These are phyloP conservation scores for Alviniconcha marisindica DNA, from an alignment of 1,140 invertebrate species.

Conservation along the genomic window DNA sequence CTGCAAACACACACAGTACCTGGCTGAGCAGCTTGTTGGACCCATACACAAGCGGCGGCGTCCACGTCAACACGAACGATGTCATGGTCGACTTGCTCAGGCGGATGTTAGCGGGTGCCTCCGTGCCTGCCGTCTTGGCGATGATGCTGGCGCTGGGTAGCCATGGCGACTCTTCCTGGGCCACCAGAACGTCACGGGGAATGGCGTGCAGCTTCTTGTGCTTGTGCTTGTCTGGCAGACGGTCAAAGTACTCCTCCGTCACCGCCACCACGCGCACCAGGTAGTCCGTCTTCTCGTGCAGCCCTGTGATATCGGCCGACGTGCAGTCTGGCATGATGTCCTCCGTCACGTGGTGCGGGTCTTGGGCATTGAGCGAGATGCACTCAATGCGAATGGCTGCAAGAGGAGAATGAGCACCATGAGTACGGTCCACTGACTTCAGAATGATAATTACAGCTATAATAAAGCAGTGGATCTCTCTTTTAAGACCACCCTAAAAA, in stretches of 20 bases:
- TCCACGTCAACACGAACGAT: slow-evolving; percentile 70
- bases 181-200: slow-evolving; percentile 59
- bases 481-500: no score
- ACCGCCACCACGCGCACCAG: slow-evolving; percentile 72
- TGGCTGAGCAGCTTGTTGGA: slow-evolving; percentile 69
- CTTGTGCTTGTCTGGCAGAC: slow-evolving; percentile 68
- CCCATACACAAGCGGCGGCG: slow-evolving; percentile 71
- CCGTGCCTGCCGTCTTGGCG: slow-evolving; percentile 73
- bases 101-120: slow-evolving; percentile 69
- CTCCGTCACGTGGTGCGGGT: slow-evolving; percentile 61
- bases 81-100: slow-evolving; percentile 65
- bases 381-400: slow-evolving; percentile 73
- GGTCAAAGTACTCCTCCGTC: slow-evolving; percentile 75
- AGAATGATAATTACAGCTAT: no score
- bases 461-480: no score
- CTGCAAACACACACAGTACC: no score
- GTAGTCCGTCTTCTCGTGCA: slow-evolving; percentile 74
- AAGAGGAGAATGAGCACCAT: not conserved
- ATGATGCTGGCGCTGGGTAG: slow-evolving; percentile 71
- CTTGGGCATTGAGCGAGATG: slow-evolving; percentile 64
- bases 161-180: slow-evolving; percentile 71
- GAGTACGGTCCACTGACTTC: no score
- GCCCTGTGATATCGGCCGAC: slow-evolving; percentile 63
- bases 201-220: slow-evolving; percentile 65
- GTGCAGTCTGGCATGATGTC: slow-evolving; percentile 71